phyloP scores from a whole-genome alignment of 1,140 invertebrate species.

The Drepana arcuata region DNA sequence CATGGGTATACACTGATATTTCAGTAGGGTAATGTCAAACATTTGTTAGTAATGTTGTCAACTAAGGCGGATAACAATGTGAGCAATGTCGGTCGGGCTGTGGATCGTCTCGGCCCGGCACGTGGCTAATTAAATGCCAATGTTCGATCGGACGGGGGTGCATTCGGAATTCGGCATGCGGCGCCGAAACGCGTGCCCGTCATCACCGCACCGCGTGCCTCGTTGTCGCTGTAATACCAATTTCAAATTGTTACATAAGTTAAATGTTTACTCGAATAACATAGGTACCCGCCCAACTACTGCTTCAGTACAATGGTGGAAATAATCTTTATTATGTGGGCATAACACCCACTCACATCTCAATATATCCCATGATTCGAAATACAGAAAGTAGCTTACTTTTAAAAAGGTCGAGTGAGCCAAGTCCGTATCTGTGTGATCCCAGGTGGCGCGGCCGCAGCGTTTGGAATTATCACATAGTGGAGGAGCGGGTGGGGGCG shows the following conservation, averaged over 20 bases:
- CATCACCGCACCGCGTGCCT: constrained; percentile 41
- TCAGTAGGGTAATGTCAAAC: constrained; percentile 18
- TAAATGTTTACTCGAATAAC: no score
- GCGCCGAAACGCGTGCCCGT: constrained; percentile 26
- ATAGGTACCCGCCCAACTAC: no score
- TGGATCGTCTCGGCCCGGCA: constrained; percentile 41
- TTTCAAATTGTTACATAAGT: constrained; percentile 55
- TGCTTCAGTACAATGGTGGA: no score
- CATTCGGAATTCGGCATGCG: constrained; percentile 44
- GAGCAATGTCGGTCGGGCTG: constrained; percentile 37
- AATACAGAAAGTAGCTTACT: no score
- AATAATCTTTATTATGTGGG: no score
- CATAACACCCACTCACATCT: no score
- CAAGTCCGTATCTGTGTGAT: constrained; percentile 54
- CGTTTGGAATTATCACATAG: constrained; percentile 72
- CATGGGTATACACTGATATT: background rate
- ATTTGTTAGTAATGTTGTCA: constrained; percentile 44
- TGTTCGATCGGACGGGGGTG: constrained; percentile 40
- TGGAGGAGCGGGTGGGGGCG: constrained; percentile 36
- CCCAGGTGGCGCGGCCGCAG: constrained; percentile 70
- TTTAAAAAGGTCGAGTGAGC: no score
- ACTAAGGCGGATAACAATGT: constrained; percentile 46
- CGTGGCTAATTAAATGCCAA: constrained; percentile 68
- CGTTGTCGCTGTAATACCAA: constrained; percentile 26
- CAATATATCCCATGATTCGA: no score